A percentile compares a stretch with the other conserved stretches of the same genome.
Conservation (phyloP, 30 jellyfish, hydroid and myxozoan genomes). For the Mastigias papua region DNA sequence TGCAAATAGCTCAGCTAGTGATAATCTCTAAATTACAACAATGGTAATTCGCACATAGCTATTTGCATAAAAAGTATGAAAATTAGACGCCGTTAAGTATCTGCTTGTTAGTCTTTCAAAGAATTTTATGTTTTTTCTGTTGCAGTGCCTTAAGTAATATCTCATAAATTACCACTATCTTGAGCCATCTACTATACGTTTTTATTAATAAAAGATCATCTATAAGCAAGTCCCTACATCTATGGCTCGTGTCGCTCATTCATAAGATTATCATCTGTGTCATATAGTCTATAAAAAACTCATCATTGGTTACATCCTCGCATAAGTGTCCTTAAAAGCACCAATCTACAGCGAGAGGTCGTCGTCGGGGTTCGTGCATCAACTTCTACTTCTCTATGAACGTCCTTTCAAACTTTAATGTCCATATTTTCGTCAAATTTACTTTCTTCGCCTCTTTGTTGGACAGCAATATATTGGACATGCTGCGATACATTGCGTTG, state of each 20-base stretch:
- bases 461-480: conserved; percentile 96
- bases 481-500: conserved; percentile 84
- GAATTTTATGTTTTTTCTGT: neutral
- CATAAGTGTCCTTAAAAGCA: conserved; percentile 72
- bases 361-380: conserved; percentile 67
- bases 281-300: conserved; percentile 61
- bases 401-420: conserved; percentile 46
- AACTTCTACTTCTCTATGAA: conserved; percentile 12
- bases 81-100: neutral
- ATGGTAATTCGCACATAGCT: neutral
- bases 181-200: conserved; percentile 64
- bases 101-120: neutral
- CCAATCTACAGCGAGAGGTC: conserved; percentile 71
- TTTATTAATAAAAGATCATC: conserved; percentile 34
- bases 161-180: conserved; percentile 14
- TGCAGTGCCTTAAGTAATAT: conserved; percentile 8
- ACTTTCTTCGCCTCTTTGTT: conserved; percentile 80
- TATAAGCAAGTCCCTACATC: conserved; percentile 33
- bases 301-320: conserved; percentile 54
- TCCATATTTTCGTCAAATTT: conserved; percentile 32
- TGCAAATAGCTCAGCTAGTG: neutral
- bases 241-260: conserved; percentile 54
- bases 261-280: conserved; percentile 44
- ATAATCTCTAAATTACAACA: neutral
- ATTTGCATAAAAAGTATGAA: neutral